Percentiles rank a stretch among this genome's conserved stretches.
These are phyloP conservation scores for Habrosyne pyritoides DNA, from an alignment of 2,888 invertebrate species.

Conservation along the genomic window DNA sequence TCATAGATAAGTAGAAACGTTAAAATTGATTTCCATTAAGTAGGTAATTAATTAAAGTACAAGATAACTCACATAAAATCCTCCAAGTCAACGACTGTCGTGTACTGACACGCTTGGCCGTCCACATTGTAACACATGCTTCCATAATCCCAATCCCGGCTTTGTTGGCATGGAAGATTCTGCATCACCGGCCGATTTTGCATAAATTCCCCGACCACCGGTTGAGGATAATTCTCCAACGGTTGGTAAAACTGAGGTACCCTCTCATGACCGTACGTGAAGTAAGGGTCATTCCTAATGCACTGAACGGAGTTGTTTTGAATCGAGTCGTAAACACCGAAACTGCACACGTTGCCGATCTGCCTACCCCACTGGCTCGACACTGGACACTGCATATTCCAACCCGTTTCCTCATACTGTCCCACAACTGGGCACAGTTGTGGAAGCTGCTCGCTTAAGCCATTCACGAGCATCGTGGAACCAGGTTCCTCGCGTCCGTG, in stretches of 20 bases:
- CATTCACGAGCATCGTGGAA: conserved; percentile 63
- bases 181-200: conserved; percentile 44
- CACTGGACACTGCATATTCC: conserved; percentile 66
- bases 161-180: conserved; percentile 77
- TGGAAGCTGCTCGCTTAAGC: conserved; percentile 44
- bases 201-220: conserved; percentile 31
- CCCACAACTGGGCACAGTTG: conserved; percentile 59
- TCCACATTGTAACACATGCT: conserved; percentile 87
- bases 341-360: conserved; percentile 46
- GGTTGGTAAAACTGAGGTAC: conserved; percentile 44
- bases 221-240: conserved; percentile 41
- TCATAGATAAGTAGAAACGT: background rate
- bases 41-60: background rate
- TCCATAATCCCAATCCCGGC: conserved; percentile 84
- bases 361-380: conserved; percentile 58
- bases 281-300: conserved; percentile 46
- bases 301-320: conserved; percentile 56
- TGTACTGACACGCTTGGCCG: conserved; percentile 86
- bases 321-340: conserved; percentile 46
- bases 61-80: conserved; percentile 88
- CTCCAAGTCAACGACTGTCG: conserved; percentile 87
- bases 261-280: conserved; percentile 39
- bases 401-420: conserved; percentile 53
- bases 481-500: conserved; percentile 36
- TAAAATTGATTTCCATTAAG: background rate